Conservation (phyloP, 2,888 invertebrate genomes). For the Myopa tessellatipennis region DNA sequence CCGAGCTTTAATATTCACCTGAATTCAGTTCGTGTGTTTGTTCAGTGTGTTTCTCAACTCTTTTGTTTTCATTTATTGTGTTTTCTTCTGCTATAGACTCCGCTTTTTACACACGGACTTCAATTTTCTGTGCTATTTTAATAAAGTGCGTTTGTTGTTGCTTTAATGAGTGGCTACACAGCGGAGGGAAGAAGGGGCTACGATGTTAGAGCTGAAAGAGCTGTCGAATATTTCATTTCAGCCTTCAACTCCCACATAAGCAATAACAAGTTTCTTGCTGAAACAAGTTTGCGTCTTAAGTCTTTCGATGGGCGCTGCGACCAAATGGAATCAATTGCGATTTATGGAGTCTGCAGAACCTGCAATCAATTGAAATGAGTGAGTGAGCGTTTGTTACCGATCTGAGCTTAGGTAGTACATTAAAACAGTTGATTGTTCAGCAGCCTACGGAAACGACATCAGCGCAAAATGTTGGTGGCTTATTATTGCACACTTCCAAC, state of each 20-base stretch:
- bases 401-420: not conserved
- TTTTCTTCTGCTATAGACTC: too few relatives aligned
- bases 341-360: not conserved
- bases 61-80: not conserved
- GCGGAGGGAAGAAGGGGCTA: not conserved
- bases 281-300: slow-evolving; percentile 40
- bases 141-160: not conserved
- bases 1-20: not conserved
- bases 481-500: too few relatives aligned
- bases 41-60: not conserved
- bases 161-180: not conserved
- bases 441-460: not conserved
- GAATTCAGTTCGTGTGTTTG: not conserved
- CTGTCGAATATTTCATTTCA: slow-evolving; percentile 1
- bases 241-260: slow-evolving; percentile 33
- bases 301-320: slow-evolving; percentile 34
- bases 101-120: too few relatives aligned
- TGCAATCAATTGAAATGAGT: too few relatives aligned
- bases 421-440: not conserved
- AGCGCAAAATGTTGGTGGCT: not conserved
- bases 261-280: not conserved
- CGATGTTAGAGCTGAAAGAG: slow-evolving; percentile 14
- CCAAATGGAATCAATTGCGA: not conserved
- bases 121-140: too few relatives aligned
- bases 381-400: too few relatives aligned